Evolutionary conservation across 2,113 vertebrate genomes (phyloP).

Genomic region (Typhlomys cinereus): DNA sequence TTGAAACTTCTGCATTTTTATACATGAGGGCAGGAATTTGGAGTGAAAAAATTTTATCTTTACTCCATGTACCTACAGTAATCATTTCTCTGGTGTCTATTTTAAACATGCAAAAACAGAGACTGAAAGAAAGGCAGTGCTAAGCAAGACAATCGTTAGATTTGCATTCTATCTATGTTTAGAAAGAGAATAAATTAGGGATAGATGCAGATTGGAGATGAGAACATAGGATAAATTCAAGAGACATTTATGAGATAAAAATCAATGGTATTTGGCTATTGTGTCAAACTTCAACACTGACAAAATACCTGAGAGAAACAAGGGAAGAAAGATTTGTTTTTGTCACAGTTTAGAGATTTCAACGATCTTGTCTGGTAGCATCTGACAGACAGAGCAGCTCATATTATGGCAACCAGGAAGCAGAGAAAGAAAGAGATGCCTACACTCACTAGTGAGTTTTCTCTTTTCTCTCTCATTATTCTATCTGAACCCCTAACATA

Average conservation of each 20-base stretch:
- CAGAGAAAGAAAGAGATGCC: background rate
- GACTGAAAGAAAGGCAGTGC: background rate
- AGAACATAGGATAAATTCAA: background rate
- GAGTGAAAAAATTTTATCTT: slow-evolving; percentile 16
- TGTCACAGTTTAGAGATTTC: background rate
- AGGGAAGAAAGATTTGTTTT: background rate
- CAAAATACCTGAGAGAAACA: background rate
- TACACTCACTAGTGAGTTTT: background rate
- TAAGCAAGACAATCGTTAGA: background rate
- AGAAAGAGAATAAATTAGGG: slow-evolving; percentile 13
- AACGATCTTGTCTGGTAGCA: too few relatives aligned
- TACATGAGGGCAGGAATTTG: slow-evolving; percentile 12
- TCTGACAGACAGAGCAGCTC: background rate
- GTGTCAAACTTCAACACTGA: background rate
- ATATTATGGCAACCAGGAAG: background rate
- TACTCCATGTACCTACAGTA: background rate
- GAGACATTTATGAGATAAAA: slow-evolving; percentile 16
- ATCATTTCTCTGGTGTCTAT: background rate
- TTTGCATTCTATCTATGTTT: slow-evolving; percentile 18
- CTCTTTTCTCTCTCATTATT: background rate
- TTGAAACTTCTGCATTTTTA: background rate
- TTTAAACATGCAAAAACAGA: background rate
- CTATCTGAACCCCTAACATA: background rate
- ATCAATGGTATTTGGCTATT: background rate
- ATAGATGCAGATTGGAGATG: background rate